Evolutionary conservation across 2,113 vertebrate genomes (phyloP).

Genomic region (Hyperopisus bebe): DNA sequence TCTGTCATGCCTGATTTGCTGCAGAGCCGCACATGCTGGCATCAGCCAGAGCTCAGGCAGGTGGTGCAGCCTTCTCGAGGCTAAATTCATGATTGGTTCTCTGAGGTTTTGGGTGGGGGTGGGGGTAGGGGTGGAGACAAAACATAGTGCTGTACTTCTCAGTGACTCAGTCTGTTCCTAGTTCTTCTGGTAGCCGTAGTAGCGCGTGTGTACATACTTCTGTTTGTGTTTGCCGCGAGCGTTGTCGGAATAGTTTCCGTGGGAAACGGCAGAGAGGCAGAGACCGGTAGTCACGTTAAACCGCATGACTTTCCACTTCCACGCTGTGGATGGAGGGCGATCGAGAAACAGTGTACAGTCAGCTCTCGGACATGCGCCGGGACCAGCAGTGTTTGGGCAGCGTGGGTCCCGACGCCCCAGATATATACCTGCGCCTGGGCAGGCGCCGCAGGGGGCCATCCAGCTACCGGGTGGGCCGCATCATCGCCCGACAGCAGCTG

Average conservation of each 20-base stretch:
- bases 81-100: not conserved
- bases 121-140: not conserved
- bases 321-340: not conserved
- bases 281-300: not conserved
- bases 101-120: not conserved
- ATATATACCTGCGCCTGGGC: conserved; percentile 58
- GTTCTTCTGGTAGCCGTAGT: not conserved
- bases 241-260: not conserved
- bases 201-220: not conserved
- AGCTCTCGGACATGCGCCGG: conserved; percentile 49
- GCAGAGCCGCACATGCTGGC: not conserved
- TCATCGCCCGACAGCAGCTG: conserved; percentile 58
- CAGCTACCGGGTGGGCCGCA: conserved; percentile 57
- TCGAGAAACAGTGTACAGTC: conserved; percentile 60
- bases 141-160: not conserved
- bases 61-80: not conserved
- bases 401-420: conserved; percentile 52
- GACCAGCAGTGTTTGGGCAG: conserved; percentile 47
- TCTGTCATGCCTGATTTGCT: not conserved
- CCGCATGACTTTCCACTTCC: not conserved
- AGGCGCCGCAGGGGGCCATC: conserved; percentile 48
- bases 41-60: not conserved
- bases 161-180: not conserved
- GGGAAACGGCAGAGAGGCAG: not conserved
- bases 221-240: not conserved